Base-by-base conservation (phyloP, 2,113 vertebrate species). In the Ramphastos sulfuratus region DNA sequence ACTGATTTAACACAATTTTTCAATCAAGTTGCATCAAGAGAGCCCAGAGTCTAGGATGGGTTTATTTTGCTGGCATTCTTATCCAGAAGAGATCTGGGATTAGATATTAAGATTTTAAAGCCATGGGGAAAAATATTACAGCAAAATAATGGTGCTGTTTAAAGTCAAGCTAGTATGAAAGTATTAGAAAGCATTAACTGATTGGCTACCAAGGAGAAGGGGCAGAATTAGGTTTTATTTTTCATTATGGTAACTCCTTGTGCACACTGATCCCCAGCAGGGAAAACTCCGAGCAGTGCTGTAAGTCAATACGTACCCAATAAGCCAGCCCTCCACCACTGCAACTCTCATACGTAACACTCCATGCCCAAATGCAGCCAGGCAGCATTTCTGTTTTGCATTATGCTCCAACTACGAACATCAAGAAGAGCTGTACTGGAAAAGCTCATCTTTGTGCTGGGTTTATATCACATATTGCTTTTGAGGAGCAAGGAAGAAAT, bases 211-310 rank as follows among this genome's bases (percentile, higher is more conserved):
- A 46, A 20, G 8, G 12, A 35, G 25, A 27, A 82, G 28, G 12
- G 52, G 4, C 5, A 94, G 31, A 85, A 83, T 27, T 28, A 67
- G 15, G 14, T 65, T 91, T 80, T 30, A 35, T 27, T 77, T 89
- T 77, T 70, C 17, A 9, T 27, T 89, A 52, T 42, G 48, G 5
- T 39, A 77, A 78, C 6, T 55, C 83, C 20, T 64, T 82, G n/a
- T 42, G 87, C 0, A 0, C 33, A 9, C 14, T 6, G n/a, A 60
- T 28, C 13, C 17, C 37, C 24, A n/a, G 20, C 28, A 56, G 30
- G 18, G 39, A 58, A 64, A 63, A 52, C 55, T 55, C 50, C 35
- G 23, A 69, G 79, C 67, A 46, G 20, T 4, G 28, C 58, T 58
- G 16, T 7, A 6, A 8, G 28, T 11, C 9, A n/a, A 24, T 0